Conservation (phyloP, 1,140 invertebrate genomes). For the Musca domestica region DNA sequence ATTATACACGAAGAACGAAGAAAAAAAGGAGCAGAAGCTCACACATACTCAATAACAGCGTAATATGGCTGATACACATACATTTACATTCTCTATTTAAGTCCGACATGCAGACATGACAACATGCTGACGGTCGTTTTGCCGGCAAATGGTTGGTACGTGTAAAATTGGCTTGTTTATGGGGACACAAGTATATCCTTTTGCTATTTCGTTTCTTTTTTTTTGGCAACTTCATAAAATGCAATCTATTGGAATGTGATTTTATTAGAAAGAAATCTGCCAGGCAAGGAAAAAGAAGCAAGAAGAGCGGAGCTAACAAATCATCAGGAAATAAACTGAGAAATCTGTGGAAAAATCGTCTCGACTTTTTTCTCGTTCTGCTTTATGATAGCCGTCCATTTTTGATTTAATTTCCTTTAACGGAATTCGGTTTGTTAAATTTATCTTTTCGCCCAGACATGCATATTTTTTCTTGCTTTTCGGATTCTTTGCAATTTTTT, state of each 20-base stretch:
- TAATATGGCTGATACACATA: not conserved
- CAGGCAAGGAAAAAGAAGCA: not conserved
- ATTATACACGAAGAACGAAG: not conserved
- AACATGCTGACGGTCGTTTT: not conserved
- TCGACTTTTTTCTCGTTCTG: not conserved
- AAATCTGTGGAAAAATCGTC: not conserved
- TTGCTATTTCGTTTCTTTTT: not conserved
- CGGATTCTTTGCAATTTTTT: not conserved
- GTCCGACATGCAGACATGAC: not conserved
- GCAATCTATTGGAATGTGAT: slow-evolving; percentile 22
- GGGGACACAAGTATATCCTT: not conserved
- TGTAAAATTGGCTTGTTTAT: slow-evolving; percentile 11
- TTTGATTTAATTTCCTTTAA: slow-evolving; percentile 21
- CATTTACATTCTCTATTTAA: not conserved
- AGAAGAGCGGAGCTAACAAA: not conserved
- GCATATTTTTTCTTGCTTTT: not conserved
- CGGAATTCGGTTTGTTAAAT: not conserved
- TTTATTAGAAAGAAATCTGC: slow-evolving; percentile 10
- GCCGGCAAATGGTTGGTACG: slow-evolving; percentile 14
- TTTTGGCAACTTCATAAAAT: slow-evolving; percentile 20
- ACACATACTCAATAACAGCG: not conserved
- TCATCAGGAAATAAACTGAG: not conserved
- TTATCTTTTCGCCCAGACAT: not conserved
- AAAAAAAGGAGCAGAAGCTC: not conserved
- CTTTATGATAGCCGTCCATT: slow-evolving; percentile 1